Conservation (phyloP, 2,113 vertebrate genomes). For the Clarias batrachus region DNA sequence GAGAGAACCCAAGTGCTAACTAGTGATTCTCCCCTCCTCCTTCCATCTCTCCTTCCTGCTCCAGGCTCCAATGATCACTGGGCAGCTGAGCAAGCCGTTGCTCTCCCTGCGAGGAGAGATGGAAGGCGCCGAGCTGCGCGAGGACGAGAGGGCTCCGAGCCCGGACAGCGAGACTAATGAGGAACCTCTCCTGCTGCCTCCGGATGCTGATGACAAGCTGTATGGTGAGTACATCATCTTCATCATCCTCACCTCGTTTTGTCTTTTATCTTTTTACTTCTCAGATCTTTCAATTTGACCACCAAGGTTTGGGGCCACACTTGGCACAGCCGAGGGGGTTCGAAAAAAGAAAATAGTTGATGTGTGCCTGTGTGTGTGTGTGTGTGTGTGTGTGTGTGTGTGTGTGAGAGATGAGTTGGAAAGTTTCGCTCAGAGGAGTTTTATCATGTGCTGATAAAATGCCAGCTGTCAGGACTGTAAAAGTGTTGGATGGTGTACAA, state of each 20-base stretch:
- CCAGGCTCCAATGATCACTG: constrained; percentile 96
- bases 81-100: constrained; percentile 97
- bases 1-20: constrained; percentile 72
- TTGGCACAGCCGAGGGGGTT: background rate
- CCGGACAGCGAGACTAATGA: constrained; percentile 94
- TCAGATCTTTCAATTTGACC: background rate
- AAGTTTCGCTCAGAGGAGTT: constrained; percentile 13
- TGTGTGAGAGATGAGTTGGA: constrained; percentile 18
- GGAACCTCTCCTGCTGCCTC: constrained; percentile 88
- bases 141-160: constrained; percentile 90
- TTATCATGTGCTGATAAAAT: background rate
- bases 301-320: constrained; percentile 7
- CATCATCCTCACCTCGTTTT: constrained; percentile 11
- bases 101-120: constrained; percentile 96
- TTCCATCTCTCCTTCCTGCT: constrained; percentile 39
- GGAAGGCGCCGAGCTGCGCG: constrained; percentile 95
- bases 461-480: background rate
- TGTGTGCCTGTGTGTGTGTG: constrained; percentile 18
- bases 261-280: background rate
- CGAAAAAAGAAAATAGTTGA: background rate
- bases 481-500: background rate
- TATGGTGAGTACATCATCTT: constrained; percentile 81
- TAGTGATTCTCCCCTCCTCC: constrained; percentile 70
- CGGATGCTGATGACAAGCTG: constrained; percentile 93
- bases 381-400: constrained; percentile 31